These are phyloP conservation scores for Campylomormyrus tamandua DNA, from an alignment of 2,113 vertebrate species.

Conservation along the genomic window DNA sequence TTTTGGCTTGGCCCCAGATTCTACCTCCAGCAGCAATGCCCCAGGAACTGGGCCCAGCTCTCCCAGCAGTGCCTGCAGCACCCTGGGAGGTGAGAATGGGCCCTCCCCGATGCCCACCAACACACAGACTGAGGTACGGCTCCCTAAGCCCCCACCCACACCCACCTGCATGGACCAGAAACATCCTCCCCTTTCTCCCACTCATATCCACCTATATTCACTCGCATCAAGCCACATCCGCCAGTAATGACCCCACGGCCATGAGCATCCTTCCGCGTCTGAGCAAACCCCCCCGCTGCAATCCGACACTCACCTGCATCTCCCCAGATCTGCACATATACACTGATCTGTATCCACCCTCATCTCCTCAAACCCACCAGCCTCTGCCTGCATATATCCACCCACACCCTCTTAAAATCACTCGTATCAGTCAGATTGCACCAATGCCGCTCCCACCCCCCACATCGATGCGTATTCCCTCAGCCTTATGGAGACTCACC, in stretches of 20 bases:
- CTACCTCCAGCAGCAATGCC: slow-evolving; percentile 81
- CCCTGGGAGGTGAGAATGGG: slow-evolving; percentile 79
- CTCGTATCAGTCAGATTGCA: background rate
- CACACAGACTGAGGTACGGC: slow-evolving; percentile 81
- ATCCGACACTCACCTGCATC: background rate
- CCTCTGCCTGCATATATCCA: background rate
- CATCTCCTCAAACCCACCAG: background rate
- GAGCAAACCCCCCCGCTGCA: background rate
- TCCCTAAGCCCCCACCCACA: background rate
- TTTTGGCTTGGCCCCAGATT: slow-evolving; percentile 58
- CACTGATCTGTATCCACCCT: background rate
- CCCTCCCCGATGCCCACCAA: slow-evolving; percentile 71
- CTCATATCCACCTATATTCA: background rate
- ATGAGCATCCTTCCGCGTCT: background rate
- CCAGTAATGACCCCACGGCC: background rate
- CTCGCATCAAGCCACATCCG: background rate
- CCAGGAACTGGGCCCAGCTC: slow-evolving; percentile 91
- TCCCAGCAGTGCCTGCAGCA: slow-evolving; percentile 81
- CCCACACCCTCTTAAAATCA: background rate
- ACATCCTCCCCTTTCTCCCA: background rate
- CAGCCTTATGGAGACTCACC: background rate
- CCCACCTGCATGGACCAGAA: slow-evolving; percentile 15
- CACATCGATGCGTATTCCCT: background rate
- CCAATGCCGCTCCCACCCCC: background rate
- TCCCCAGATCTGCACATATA: background rate